A percentile compares a stretch with the other conserved stretches of the same genome.
These are phyloP conservation scores for Leucosticte australis DNA, from an alignment of 2,113 vertebrate genomes.

Conservation along the genomic window DNA sequence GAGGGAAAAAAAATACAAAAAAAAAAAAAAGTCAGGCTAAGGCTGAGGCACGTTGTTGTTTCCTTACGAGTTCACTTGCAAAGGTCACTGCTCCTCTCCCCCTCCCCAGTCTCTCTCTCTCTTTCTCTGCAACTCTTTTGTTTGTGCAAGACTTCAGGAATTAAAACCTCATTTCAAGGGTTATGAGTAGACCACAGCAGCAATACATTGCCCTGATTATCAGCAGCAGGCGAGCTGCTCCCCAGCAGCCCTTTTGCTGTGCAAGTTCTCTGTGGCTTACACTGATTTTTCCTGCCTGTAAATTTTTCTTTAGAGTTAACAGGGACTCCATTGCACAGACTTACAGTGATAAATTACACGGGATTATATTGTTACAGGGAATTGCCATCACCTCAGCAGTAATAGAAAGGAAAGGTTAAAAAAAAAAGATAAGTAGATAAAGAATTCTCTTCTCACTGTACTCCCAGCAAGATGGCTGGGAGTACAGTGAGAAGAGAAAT, in stretches of 20 bases:
- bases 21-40: not conserved
- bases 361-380: conserved; percentile 53
- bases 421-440: not conserved
- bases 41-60: conserved; percentile 7
- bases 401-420: not conserved
- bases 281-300: conserved; percentile 3
- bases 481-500: not conserved
- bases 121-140: conserved; percentile 25
- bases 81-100: conserved; percentile 37
- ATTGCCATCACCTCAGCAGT: conserved; percentile 38
- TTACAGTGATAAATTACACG: not conserved
- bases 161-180: conserved; percentile 59
- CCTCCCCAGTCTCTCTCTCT: not conserved
- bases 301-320: not conserved
- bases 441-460: no score
- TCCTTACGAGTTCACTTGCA: conserved; percentile 27
- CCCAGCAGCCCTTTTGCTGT: not conserved
- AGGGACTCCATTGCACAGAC: not conserved
- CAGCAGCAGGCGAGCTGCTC: conserved; percentile 16
- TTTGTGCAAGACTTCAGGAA: conserved; percentile 52
- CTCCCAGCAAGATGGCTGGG: not conserved
- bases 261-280: not conserved
- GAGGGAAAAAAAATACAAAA: not conserved
- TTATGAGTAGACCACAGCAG: conserved; percentile 35
- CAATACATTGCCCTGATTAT: not conserved